These are phyloP conservation scores for Eristalis tenax DNA, from an alignment of 2,888 invertebrate species.

Conservation along the genomic window DNA sequence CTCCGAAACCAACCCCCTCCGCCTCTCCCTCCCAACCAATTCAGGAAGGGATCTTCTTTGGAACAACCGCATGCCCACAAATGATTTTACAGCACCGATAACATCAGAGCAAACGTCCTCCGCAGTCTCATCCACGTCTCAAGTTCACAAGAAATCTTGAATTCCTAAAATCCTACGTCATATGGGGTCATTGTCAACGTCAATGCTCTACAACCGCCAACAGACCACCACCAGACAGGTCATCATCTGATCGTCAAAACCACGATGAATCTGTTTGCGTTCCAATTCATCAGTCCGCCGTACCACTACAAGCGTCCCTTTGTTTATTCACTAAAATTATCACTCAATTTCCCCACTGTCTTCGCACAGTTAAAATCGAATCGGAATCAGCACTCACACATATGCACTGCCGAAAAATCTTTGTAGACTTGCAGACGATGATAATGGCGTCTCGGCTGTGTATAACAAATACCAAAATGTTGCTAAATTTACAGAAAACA, in stretches of 20 bases:
- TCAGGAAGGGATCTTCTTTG: no score
- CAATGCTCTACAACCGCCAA: background rate
- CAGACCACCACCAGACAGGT: background rate
- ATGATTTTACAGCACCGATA: no score
- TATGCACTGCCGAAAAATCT: background rate
- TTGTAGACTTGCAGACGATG: conserved; percentile 52
- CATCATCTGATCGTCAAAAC: conserved; percentile 19
- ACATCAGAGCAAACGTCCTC: no score
- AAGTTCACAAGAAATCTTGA: no score
- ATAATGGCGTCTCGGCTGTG: conserved; percentile 45
- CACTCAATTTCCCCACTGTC: conserved; percentile 40
- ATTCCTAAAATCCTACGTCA: no score
- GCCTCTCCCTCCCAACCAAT: no score
- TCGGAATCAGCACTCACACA: background rate
- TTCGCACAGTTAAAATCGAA: conserved; percentile 7
- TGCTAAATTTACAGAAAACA: conserved; percentile 36
- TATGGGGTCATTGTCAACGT: background rate
- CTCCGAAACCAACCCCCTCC: no score
- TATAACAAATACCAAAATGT: conserved; percentile 51
- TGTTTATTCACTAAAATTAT: background rate
- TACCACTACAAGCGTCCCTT: background rate
- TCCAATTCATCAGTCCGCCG: conserved; percentile 19
- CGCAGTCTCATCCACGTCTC: no score
- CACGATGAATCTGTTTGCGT: conserved; percentile 6
- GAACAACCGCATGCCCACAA: no score